Percentiles rank a stretch among this genome's conserved stretches.
phyloP scores from a whole-genome alignment of 2,113 vertebrate species.

The Gadus chalcogrammus region DNA sequence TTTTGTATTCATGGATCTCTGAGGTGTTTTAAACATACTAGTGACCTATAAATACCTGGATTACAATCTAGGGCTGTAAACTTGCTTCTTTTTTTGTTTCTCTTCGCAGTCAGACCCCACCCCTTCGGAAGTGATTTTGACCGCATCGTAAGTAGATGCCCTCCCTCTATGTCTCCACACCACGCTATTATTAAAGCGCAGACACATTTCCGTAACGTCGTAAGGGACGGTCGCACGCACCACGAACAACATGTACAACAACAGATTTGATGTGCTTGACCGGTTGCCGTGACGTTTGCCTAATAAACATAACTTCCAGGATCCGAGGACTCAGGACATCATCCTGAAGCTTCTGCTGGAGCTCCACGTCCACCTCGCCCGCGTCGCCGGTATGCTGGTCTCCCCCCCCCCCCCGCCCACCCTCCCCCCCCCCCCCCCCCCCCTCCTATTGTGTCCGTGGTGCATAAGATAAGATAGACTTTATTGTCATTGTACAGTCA shows the following conservation, averaged over 20 bases:
- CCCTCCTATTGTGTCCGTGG: no score
- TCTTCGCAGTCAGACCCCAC: slow-evolving; percentile 64
- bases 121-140: slow-evolving; percentile 73
- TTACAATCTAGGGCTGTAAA: no score
- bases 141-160: slow-evolving; percentile 65
- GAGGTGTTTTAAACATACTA: no score
- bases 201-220: no score
- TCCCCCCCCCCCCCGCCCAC: no score
- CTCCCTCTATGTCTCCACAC: background rate
- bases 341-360: slow-evolving; percentile 88
- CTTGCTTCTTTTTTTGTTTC: slow-evolving; percentile 14
- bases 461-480: no score
- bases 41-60: no score
- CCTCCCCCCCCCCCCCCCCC: no score
- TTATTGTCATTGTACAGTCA: no score
- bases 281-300: no score
- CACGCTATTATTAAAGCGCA: background rate
- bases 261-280: background rate
- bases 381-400: slow-evolving; percentile 82
- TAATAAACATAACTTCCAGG: slow-evolving; percentile 53
- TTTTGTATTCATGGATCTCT: no score
- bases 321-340: slow-evolving; percentile 67
- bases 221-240: no score
- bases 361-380: slow-evolving; percentile 90
- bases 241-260: background rate